Evolutionary conservation across 1,140 invertebrate genomes (phyloP).

Genomic region (Aphelinus atriplicis): DNA sequence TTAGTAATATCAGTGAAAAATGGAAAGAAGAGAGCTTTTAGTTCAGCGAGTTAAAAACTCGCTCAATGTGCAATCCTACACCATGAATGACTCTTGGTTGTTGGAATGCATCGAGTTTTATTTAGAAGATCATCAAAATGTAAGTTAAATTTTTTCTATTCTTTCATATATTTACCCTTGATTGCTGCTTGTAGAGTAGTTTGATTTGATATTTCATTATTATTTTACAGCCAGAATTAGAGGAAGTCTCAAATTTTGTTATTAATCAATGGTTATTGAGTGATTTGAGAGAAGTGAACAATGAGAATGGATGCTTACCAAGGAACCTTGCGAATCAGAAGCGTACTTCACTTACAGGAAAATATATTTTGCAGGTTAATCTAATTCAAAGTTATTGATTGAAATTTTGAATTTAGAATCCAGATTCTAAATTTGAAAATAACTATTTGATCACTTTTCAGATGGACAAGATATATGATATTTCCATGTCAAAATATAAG

Average conservation of each 20-base stretch:
- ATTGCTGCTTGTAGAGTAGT: no score
- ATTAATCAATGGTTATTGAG: conserved; percentile 71
- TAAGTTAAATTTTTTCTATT: conserved; percentile 35
- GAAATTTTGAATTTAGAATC: neutral
- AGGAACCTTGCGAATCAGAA: conserved; percentile 59
- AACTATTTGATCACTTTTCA: conserved; percentile 40
- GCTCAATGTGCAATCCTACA: conserved; percentile 46
- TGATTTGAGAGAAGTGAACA: conserved; percentile 70
- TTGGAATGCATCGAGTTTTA: conserved; percentile 56
- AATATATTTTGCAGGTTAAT: conserved; percentile 71
- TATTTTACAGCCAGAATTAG: conserved; percentile 24
- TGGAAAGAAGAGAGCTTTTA: conserved; percentile 44
- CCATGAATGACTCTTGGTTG: conserved; percentile 55
- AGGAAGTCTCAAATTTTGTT: conserved; percentile 57
- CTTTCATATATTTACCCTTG: no score
- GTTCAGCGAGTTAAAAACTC: conserved; percentile 41
- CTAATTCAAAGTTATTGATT: neutral
- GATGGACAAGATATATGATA: conserved; percentile 69
- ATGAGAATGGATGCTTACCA: conserved; percentile 68
- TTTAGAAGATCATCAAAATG: conserved; percentile 41
- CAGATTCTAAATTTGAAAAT: conserved; percentile 46
- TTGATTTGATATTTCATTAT: neutral
- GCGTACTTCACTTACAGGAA: conserved; percentile 63
- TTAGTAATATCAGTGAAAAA: neutral
- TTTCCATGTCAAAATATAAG: conserved; percentile 71